Base-by-base conservation (phyloP, 2,888 invertebrate species). In the Globia sparganii region DNA sequence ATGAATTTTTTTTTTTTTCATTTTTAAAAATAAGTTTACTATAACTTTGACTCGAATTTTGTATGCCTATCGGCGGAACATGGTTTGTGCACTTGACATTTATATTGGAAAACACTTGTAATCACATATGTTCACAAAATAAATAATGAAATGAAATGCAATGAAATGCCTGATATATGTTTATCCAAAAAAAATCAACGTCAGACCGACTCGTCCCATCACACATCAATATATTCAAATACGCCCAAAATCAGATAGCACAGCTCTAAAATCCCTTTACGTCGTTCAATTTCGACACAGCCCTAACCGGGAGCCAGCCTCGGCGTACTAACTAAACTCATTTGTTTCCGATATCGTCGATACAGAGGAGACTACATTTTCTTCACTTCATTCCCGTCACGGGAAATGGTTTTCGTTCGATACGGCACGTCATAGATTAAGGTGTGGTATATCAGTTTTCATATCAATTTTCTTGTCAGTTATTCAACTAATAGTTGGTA, bases 341-440 rank as follows among this genome's bases (percentile, higher is more conserved):
- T 92, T 92, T 92, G 90, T 92, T 91, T 89, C 86, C 89, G 89
- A 91, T 92, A 92, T 90, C 90, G 83, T 53, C 85, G 86, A 89
- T 91, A 91, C 87, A 88, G 87, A 75, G 85, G 79, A 86, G 89
- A 87, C 88, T 91, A 90, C 88, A 91, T 92, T 91, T 90, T 89
- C 91, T 87, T 89, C 91, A 90, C 90, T 90, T 89, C 91, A 89
- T 91, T 90, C 89, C 84, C 87, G 84, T 87, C 88, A 86, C 86
- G 86, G 86, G 87, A 88, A 91, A 90, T 89, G 89, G 90, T 87
- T 91, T 91, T 85, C 82, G 82, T 85, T 77, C 86, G 82, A 86
- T 80, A 78, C 72, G 79, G 78, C 74, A 68, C 21, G 77, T 28
- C 90, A 87, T 73, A 88, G 91, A 91, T 25, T 67, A 84, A 78